Conservation (phyloP, 2,888 invertebrate species). For the Anthophora plumipes region DNA sequence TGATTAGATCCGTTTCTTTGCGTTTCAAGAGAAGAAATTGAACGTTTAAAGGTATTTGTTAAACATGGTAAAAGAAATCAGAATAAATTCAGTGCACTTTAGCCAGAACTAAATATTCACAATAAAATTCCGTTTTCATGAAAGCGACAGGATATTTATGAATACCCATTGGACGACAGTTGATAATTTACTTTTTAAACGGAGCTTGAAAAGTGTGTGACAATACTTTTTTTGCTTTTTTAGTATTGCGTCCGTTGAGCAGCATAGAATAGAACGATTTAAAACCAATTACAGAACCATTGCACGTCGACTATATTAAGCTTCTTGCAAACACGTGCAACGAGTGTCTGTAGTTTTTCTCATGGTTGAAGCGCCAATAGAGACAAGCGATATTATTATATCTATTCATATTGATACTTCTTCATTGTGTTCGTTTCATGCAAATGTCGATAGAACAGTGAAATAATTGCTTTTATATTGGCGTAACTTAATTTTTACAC, state of each 20-base stretch:
- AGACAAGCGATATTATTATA: not conserved
- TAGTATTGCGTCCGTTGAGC: not conserved
- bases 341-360: not conserved
- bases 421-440: not conserved
- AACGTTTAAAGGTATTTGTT: not conserved
- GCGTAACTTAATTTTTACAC: not conserved
- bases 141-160: not conserved
- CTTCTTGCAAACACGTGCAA: slow-evolving; percentile 8
- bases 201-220: not conserved
- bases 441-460: not conserved
- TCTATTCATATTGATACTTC: not conserved
- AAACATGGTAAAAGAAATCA: too few relatives aligned
- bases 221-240: not conserved
- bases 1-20: not conserved
- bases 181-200: not conserved
- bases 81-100: too few relatives aligned
- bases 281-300: slow-evolving; percentile 24
- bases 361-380: not conserved
- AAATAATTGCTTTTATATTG: not conserved
- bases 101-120: not conserved
- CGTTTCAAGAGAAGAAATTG: not conserved
- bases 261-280: slow-evolving; percentile 21
- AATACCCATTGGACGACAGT: not conserved
- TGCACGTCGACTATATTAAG: slow-evolving; percentile 12
- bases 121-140: not conserved